These are phyloP conservation scores for Enteromius fasciolatus DNA, from an alignment of 2,797 vertebrate genomes.

Conservation along the genomic window DNA sequence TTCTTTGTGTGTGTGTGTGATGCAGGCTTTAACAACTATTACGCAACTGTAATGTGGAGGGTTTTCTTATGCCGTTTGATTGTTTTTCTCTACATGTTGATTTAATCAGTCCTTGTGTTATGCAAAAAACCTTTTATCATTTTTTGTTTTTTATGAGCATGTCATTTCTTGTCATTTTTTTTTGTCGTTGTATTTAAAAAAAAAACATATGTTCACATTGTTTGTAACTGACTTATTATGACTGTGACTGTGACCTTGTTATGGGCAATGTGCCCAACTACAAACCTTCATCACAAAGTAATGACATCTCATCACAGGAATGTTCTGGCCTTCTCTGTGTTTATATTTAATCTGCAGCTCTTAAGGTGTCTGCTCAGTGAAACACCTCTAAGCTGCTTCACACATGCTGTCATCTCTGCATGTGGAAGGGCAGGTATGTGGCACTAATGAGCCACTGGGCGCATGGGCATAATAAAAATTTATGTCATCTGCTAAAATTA, in stretches of 20 bases:
- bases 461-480: not conserved
- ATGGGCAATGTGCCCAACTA: not conserved
- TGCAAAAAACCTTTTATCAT: not conserved
- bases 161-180: not conserved
- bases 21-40: not conserved
- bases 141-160: not conserved
- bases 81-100: not conserved
- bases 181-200: not conserved
- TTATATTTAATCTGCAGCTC: constrained; percentile 19
- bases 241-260: not conserved
- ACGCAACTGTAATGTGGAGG: not conserved
- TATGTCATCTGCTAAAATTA: not conserved
- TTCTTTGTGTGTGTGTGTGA: not conserved
- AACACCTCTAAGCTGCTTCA: constrained; percentile 19
- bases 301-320: constrained; percentile 7
- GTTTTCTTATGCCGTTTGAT: not conserved
- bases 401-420: not conserved
- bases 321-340: constrained; percentile 1
- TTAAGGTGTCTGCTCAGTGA: constrained; percentile 5
- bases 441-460: constrained; percentile 16
- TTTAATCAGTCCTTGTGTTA: not conserved
- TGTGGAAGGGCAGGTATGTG: not conserved
- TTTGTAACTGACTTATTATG: too few species aligned
- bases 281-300: constrained; percentile 12
- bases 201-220: not conserved